Percentiles rank a stretch among this genome's conserved stretches.
Evolutionary conservation across 2,113 vertebrate species (phyloP).

Genomic region (Daphoenositta chrysoptera): DNA sequence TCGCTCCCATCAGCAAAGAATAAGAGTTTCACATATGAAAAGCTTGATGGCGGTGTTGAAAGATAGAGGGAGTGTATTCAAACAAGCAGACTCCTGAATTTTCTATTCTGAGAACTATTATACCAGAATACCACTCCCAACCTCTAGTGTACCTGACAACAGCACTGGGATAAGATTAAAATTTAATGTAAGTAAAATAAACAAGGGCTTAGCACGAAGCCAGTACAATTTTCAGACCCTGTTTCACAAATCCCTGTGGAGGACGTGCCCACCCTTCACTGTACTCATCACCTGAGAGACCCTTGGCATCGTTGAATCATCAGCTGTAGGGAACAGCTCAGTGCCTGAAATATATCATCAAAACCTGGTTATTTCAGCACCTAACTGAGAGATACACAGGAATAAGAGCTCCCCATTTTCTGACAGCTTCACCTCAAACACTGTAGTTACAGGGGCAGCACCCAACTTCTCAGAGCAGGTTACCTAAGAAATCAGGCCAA

Average conservation of each 20-base stretch:
- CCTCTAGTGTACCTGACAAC: neutral
- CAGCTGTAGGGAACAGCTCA: neutral
- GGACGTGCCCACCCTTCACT: neutral
- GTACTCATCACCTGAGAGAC: neutral
- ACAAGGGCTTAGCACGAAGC: neutral
- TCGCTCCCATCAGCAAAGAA: neutral
- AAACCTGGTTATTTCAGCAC: neutral
- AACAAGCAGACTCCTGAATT: constrained; percentile 19
- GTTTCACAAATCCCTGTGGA: fast-evolving
- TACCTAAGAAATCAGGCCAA: neutral
- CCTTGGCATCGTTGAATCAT: neutral
- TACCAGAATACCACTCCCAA: neutral
- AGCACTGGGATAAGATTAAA: neutral
- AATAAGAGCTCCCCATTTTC: neutral
- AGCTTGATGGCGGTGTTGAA: constrained; percentile 11
- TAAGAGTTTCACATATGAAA: neutral
- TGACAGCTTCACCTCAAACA: neutral
- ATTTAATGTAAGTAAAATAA: neutral
- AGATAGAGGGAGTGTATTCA: constrained; percentile 35
- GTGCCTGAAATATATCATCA: neutral
- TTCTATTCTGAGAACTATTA: neutral
- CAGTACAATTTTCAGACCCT: neutral
- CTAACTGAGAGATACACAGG: neutral
- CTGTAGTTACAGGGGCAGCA: neutral
- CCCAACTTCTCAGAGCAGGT: neutral